Base-by-base conservation (phyloP, 2,888 invertebrate species). In the Halictus quadricinctus region DNA sequence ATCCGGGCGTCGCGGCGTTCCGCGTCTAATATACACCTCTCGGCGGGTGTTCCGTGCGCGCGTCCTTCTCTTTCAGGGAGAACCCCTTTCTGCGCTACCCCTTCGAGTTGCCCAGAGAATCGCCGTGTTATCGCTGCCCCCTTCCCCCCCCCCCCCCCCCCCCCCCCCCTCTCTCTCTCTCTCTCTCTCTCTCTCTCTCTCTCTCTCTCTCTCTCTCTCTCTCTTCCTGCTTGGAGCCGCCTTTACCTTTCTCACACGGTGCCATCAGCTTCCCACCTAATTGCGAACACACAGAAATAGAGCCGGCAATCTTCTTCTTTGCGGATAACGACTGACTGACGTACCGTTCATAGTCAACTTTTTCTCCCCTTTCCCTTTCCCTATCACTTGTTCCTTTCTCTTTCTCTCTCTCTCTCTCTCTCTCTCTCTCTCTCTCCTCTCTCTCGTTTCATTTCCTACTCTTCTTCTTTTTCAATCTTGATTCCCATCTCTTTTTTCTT, bases 51-150 rank as follows among this genome's bases (percentile, higher is more conserved):
- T 91, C 92, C 83, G 82, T 85, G 79, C 80, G 79, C 83, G 85
- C 78, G 81, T 88, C 80, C 77, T 84, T 79, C 73, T 83, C 95
- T 94, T 94, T 95, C 95, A 93, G 66, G 7, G 74, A 70, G 75
- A 80, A 80, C 89, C 87, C 86, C 89, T 84, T 86, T 86, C 88
- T 87, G 86, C 83, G 80, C 85, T 83, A 86, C 84, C 77, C 87
- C 84, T 81, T 80, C 78, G 64, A 58, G 50, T n/a, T 95, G 95
- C 94, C 66, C 80, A 95, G 95, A 95, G 95, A 95, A 95, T 95
- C 79, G 80, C 76, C 76, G 86, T 79, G 85, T 87, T 89, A 87
- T 88, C 86, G 79, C 79, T 80, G 76, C 83, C 81, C 85, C 80
- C 81, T 46, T 46, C 0, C 10, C 46, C 10, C 12, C 10, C 46